A percentile compares a stretch with the other conserved stretches of the same genome.
Conservation (phyloP, 2,113 vertebrate genomes). For the Argyrosomus japonicus region DNA sequence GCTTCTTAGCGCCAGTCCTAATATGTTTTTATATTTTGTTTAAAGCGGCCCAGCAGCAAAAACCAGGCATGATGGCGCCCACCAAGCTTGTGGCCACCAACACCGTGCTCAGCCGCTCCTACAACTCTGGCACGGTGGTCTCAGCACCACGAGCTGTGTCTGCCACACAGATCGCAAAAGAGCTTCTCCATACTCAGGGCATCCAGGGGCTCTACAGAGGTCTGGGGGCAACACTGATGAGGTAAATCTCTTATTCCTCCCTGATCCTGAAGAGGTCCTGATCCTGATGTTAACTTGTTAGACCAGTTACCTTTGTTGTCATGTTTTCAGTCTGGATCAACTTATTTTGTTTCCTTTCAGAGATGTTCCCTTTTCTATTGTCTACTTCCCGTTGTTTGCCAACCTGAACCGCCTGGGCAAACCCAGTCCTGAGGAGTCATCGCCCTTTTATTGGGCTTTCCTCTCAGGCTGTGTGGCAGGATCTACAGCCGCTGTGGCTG, state of each 20-base stretch:
- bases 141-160: constrained; percentile 73
- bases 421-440: constrained; percentile 62
- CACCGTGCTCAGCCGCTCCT: constrained; percentile 81
- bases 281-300: not conserved
- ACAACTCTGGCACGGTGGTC: constrained; percentile 75
- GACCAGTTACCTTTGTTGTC: not conserved
- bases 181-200: constrained; percentile 83
- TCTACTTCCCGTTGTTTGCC: constrained; percentile 89
- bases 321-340: not conserved
- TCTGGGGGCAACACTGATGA: constrained; percentile 86
- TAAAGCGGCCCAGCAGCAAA: constrained; percentile 83
- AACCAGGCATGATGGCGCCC: constrained; percentile 71
- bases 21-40: not conserved
- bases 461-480: constrained; percentile 85
- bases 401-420: constrained; percentile 85
- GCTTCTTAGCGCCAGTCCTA: not conserved
- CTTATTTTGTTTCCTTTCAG: constrained; percentile 61
- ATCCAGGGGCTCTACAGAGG: constrained; percentile 87
- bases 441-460: constrained; percentile 87
- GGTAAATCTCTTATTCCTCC: constrained; percentile 63
- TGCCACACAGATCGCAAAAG: constrained; percentile 85
- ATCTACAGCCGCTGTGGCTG: constrained; percentile 81
- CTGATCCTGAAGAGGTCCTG: no score
- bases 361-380: constrained; percentile 87
- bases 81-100: constrained; percentile 79